These are phyloP conservation scores for Apamea anceps DNA, from an alignment of 2,888 invertebrate species.

Conservation along the genomic window DNA sequence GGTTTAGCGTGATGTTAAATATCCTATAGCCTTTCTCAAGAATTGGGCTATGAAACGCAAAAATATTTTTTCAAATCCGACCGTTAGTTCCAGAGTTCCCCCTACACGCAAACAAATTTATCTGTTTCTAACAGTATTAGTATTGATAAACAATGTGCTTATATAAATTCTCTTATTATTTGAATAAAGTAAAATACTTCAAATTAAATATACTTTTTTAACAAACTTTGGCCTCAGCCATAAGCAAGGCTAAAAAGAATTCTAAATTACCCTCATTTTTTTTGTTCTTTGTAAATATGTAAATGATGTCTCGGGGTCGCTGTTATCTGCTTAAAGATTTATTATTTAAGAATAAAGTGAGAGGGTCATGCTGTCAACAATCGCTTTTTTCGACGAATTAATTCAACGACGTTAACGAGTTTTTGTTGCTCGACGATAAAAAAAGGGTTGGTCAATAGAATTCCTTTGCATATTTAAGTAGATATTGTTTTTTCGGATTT, in stretches of 20 bases:
- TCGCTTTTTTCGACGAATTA: conserved; percentile 69
- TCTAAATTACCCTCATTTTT: conserved; percentile 61
- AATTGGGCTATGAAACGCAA: not conserved
- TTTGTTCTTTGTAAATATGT: conserved; percentile 63
- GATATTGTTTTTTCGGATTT: not conserved
- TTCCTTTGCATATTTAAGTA: conserved; percentile 20
- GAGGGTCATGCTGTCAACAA: conserved; percentile 72
- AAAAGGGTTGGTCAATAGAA: conserved; percentile 38
- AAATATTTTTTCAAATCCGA: not conserved
- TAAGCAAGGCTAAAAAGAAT: conserved; percentile 46
- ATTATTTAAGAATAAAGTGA: conserved; percentile 67
- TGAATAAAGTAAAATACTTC: not conserved
- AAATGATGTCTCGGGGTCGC: conserved; percentile 63
- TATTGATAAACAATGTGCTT: not conserved
- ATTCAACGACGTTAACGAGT: conserved; percentile 66
- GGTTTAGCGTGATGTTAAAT: not conserved
- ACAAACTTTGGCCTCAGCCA: conserved; percentile 32
- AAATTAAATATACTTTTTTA: conserved; percentile 23
- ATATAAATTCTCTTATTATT: not conserved
- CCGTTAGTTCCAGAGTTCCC: too few relatives aligned
- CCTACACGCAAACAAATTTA: not conserved
- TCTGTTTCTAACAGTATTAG: not conserved
- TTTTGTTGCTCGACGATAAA: conserved; percentile 40
- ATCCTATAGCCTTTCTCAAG: not conserved
- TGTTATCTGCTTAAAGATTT: conserved; percentile 74